Evolutionary conservation across 2,797 vertebrate genomes (phyloP), one percentile per base, ranked within the genome.

Genomic region (Pangasius djambal): DNA sequence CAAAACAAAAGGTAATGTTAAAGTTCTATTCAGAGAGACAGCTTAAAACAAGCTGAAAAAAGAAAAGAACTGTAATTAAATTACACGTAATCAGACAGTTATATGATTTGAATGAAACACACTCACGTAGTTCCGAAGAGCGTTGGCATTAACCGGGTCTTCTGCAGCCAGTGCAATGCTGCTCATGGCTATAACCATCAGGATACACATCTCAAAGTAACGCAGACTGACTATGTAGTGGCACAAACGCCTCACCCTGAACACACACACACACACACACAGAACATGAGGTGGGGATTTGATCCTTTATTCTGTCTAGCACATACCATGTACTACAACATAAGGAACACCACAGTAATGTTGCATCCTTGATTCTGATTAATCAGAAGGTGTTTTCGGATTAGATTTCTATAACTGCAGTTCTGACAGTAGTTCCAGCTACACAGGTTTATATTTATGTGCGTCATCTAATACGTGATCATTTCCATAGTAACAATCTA

Each of bases 161-260:
- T 99, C 98, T 0, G 98, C 98, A 6, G 98, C 98, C 94, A 99
- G 93, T 81, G 98, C 98, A 0, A 99, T 98, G 94, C 98, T 99
- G 94, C 98, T 99, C 95, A 99, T 97, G 6, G 97, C 95, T 2
- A 99, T 99, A 85, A 99, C 98, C 0, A 98, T 96, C 8, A 99
- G 96, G 93, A 99, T 99, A 90, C 97, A 97, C 98, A 98, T 98
- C 95, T 99, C 98, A 0, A 99, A 99, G 90, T 99, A 98, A 63
- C 97, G 97, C 94, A 99, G 94, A 90, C 97, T 98, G 93, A 99
- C 98, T 0, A 99, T 97, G 94, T 98, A 98, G 92, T 99, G 98
- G 92, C 98, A 99, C 65, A 97, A 93, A 3, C 97, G 97, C 6
- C 98, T 97, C 87, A 99, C 97, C 90, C 98, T 99, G 85, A 34